Evolutionary conservation across 2,888 invertebrate species (phyloP).

Genomic region (Tenthredo distinguenda): DNA sequence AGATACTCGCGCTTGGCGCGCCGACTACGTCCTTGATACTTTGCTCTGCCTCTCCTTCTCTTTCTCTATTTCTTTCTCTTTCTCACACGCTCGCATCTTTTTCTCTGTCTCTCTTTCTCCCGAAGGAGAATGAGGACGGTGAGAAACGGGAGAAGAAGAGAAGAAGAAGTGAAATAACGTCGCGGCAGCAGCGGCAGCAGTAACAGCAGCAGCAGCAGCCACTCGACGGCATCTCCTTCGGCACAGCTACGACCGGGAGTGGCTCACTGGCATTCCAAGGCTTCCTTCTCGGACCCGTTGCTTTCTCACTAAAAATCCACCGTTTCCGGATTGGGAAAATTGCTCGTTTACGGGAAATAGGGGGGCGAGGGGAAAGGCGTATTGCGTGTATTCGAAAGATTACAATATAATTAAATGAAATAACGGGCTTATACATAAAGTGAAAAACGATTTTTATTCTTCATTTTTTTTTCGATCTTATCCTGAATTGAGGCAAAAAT

Average conservation of each 20-base stretch:
- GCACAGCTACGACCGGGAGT: conserved; percentile 63
- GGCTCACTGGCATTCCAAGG: conserved; percentile 68
- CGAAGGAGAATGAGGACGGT: conserved; percentile 21
- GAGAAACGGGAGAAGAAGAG: not conserved
- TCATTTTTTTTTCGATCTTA: not conserved
- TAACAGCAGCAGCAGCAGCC: conserved; percentile 21
- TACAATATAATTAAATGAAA: not conserved
- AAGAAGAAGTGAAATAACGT: not conserved
- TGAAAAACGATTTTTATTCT: no score
- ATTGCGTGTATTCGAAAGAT: not conserved
- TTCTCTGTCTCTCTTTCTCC: conserved; percentile 25
- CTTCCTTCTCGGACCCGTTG: conserved; percentile 54
- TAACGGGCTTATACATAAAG: not conserved
- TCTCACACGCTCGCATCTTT: conserved; percentile 48
- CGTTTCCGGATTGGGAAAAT: conserved; percentile 63
- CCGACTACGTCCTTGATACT: conserved; percentile 30
- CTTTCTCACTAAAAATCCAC: conserved; percentile 53
- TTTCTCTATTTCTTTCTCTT: conserved; percentile 41
- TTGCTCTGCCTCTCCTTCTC: conserved; percentile 20
- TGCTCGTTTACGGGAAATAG: not conserved
- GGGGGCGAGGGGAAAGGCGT: not conserved
- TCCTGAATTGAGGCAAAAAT: not conserved
- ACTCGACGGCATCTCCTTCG: conserved; percentile 44
- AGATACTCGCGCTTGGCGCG: conserved; percentile 3
- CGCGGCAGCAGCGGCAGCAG: not conserved